Conservation (phyloP, 2,797 vertebrate genomes). For the Champsocephalus gunnari region DNA sequence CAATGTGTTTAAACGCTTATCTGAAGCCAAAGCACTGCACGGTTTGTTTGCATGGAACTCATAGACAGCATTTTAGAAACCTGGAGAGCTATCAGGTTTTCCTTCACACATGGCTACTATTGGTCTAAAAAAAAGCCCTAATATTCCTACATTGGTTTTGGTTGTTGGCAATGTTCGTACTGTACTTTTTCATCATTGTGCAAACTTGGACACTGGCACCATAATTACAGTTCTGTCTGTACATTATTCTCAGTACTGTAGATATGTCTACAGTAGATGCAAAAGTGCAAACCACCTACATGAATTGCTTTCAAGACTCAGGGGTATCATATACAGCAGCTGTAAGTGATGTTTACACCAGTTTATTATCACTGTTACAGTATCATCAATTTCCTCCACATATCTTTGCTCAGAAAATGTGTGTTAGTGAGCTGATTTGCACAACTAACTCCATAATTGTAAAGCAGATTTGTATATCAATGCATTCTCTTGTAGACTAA, state of each 20-base stretch:
- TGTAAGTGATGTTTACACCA: no score
- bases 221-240: not conserved
- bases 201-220: not conserved
- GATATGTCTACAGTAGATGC: not conserved
- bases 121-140: not conserved
- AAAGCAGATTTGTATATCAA: not conserved
- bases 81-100: not conserved
- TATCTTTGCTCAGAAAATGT: constrained; percentile 2
- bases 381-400: not conserved
- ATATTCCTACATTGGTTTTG: no score
- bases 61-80: not conserved
- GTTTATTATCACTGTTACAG: no score
- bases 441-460: not conserved
- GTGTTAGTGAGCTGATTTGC: not conserved
- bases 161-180: not conserved
- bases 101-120: not conserved
- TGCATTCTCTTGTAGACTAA: not conserved
- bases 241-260: not conserved
- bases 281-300: not conserved
- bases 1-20: not conserved
- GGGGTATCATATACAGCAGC: no score
- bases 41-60: not conserved
- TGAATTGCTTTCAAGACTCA: not conserved
- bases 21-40: not conserved
- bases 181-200: no score